Percentiles rank a stretch among this genome's conserved stretches.
phyloP scores from a whole-genome alignment of 1,140 invertebrate species.

The Sarcophaga peregrina region DNA sequence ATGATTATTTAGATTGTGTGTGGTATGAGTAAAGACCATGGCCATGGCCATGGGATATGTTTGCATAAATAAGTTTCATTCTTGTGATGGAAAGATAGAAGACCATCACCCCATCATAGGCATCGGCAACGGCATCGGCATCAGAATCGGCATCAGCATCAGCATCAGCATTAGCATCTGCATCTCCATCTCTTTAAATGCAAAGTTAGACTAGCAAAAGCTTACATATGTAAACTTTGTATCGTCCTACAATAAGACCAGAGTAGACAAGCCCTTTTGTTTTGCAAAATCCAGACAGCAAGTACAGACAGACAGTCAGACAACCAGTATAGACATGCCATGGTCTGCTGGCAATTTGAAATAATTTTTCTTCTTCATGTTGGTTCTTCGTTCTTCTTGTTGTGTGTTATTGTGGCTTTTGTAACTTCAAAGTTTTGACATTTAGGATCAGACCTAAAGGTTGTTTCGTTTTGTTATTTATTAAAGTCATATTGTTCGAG shows the following conservation, averaged over 20 bases:
- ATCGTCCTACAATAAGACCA: not conserved
- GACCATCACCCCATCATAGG: not conserved
- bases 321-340: not conserved
- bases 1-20: conserved; percentile 22
- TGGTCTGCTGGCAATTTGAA: conserved; percentile 6
- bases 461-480: conserved; percentile 23
- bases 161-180: not conserved
- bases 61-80: not conserved
- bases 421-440: not conserved
- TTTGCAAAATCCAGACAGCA: not conserved
- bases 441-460: conserved; percentile 3
- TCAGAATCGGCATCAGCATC: no score
- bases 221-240: not conserved
- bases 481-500: not conserved
- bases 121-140: no score
- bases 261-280: not conserved
- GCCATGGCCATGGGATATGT: not conserved
- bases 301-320: not conserved
- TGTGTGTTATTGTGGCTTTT: not conserved
- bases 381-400: not conserved
- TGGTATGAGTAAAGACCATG: not conserved
- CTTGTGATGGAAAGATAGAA: not conserved
- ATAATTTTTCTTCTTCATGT: not conserved
- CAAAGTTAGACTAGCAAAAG: not conserved
- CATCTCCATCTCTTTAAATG: not conserved